These are phyloP conservation scores for Orussus abietinus DNA, from an alignment of 1,140 invertebrate genomes.

Conservation along the genomic window DNA sequence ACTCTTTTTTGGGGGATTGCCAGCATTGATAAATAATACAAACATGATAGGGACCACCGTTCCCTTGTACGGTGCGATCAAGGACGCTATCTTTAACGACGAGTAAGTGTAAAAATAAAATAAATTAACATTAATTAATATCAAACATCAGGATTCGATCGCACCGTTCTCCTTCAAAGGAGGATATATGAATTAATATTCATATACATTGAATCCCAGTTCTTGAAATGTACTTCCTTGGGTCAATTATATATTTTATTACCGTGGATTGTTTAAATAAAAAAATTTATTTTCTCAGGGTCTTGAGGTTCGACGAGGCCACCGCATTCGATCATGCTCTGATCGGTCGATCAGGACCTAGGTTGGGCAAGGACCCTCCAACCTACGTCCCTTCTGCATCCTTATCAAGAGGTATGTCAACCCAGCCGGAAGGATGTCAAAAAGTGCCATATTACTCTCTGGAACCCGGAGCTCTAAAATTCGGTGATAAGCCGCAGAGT, in stretches of 20 bases:
- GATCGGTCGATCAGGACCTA: conserved; percentile 65
- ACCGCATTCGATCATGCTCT: conserved; percentile 65
- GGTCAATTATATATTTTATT: conserved; percentile 13
- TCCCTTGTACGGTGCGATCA: conserved; percentile 69
- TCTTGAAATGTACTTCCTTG: no score
- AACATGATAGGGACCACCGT: conserved; percentile 55
- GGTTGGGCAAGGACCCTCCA: conserved; percentile 55
- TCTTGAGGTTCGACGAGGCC: conserved; percentile 64
- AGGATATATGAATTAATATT: no score
- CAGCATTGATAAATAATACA: conserved; percentile 52
- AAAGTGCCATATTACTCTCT: conserved; percentile 70
- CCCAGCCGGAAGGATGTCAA: conserved; percentile 53
- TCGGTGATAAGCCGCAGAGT: conserved; percentile 76
- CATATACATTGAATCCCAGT: no score
- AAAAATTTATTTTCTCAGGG: conserved; percentile 39
- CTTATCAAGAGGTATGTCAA: conserved; percentile 44
- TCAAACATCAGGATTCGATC: no score
- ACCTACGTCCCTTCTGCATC: conserved; percentile 38
- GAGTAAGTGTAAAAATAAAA: conserved; percentile 55
- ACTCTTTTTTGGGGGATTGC: conserved; percentile 65
- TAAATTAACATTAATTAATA: conserved; percentile 3
- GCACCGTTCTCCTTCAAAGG: no score
- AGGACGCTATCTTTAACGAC: conserved; percentile 77
- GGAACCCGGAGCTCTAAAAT: conserved; percentile 78
- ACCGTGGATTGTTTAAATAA: neutral